These are phyloP conservation scores for Hofmannophila pseudospretella DNA, from an alignment of 2,888 invertebrate species.

Conservation along the genomic window DNA sequence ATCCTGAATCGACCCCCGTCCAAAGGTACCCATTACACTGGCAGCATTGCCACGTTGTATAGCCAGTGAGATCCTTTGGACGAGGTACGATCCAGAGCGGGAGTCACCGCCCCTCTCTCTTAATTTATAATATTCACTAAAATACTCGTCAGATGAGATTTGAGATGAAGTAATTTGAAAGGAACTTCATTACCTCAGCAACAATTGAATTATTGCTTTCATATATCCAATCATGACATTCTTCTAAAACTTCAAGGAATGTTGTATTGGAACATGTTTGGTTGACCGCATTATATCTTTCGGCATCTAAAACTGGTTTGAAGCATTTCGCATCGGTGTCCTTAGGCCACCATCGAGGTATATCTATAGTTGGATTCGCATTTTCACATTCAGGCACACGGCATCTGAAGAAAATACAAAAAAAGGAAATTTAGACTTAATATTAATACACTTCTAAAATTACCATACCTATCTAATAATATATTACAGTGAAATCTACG, in stretches of 20 bases:
- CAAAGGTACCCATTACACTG: no score
- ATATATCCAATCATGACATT: slow-evolving; percentile 56
- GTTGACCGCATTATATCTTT: slow-evolving; percentile 25
- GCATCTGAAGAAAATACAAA: slow-evolving; percentile 36
- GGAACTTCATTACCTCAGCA: slow-evolving; percentile 50
- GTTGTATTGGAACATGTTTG: slow-evolving; percentile 42
- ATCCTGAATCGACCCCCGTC: no score
- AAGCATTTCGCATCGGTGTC: slow-evolving; percentile 41
- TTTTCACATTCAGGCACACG: slow-evolving; percentile 51
- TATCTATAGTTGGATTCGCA: slow-evolving; percentile 23
- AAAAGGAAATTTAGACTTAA: neutral
- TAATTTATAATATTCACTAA: no score
- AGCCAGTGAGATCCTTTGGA: no score
- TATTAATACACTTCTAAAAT: neutral
- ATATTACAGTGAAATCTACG: no score
- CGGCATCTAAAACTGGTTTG: slow-evolving; percentile 35
- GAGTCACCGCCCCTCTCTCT: no score
- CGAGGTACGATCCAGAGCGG: no score
- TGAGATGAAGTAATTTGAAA: no score
- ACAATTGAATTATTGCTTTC: slow-evolving; percentile 53
- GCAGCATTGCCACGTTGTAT: no score
- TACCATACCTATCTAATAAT: no score
- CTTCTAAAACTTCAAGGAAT: slow-evolving; percentile 34
- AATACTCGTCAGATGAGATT: no score
- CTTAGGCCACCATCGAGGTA: slow-evolving; percentile 53